Percentiles rank a stretch among this genome's conserved stretches.
Evolutionary conservation across 2,113 vertebrate genomes (phyloP).

Genomic region (Notothenia rossii): DNA sequence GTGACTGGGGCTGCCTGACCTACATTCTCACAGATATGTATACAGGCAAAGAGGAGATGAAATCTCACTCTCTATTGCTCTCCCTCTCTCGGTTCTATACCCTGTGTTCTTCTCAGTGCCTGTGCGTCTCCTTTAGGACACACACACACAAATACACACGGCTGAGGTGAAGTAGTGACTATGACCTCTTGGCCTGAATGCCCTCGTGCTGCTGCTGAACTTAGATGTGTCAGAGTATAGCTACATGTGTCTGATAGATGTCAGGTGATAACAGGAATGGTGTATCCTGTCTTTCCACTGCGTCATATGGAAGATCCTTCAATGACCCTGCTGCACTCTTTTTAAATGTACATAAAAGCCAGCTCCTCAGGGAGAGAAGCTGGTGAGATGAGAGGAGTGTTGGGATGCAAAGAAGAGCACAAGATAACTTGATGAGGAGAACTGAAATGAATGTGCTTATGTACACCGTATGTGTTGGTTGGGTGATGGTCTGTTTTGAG

Average conservation of each 20-base stretch:
- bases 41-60: slow-evolving; percentile 73
- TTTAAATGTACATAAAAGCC: neutral
- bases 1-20: slow-evolving; percentile 83
- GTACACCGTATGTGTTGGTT: slow-evolving; percentile 5
- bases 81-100: slow-evolving; percentile 61
- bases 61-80: slow-evolving; percentile 57
- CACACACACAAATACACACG: slow-evolving; percentile 19
- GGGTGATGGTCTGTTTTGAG: slow-evolving; percentile 1
- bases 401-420: neutral
- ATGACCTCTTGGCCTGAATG: slow-evolving; percentile 39
- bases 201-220: slow-evolving; percentile 41
- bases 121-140: slow-evolving; percentile 40
- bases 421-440: slow-evolving; percentile 6
- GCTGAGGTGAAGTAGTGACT: slow-evolving; percentile 21
- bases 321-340: neutral
- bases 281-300: neutral
- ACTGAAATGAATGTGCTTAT: slow-evolving; percentile 8
- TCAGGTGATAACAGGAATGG: slow-evolving; percentile 1
- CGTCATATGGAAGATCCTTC: slow-evolving; percentile 21
- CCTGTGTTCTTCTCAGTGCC: slow-evolving; percentile 50
- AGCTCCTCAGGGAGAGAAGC: neutral
- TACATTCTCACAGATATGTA: slow-evolving; percentile 79
- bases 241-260: slow-evolving; percentile 49
- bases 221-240: slow-evolving; percentile 21
- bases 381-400: neutral